Conservation (phyloP, 1,140 invertebrate species). For the Sarcophaga bullata region DNA sequence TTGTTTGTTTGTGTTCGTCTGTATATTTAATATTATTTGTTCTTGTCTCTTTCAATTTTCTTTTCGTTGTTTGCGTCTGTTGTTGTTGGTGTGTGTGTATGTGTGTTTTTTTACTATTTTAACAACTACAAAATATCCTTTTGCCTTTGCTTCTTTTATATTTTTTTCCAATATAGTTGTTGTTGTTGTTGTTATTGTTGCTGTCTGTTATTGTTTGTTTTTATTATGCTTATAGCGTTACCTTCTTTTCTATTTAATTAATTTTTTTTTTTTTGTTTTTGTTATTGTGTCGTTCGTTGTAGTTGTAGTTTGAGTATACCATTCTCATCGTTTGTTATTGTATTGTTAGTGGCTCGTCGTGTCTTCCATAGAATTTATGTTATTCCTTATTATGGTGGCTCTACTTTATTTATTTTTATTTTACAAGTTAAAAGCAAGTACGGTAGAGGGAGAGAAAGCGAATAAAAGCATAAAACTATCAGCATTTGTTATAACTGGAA, state of each 20-base stretch:
- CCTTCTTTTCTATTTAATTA: slow-evolving; percentile 19
- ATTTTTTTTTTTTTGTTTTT: too few species aligned
- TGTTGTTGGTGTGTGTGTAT: not conserved
- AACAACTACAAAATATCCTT: slow-evolving; percentile 17
- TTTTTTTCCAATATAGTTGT: too few species aligned
- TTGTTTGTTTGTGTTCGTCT: not conserved
- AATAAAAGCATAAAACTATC: too few species aligned
- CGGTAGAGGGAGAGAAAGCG: too few species aligned
- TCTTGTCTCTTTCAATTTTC: slow-evolving; percentile 9
- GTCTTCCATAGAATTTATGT: not conserved
- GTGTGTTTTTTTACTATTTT: not conserved
- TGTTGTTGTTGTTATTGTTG: not conserved
- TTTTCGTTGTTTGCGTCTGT: not conserved
- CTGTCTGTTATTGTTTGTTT: not conserved
- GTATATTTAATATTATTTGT: not conserved
- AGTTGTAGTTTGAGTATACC: not conserved
- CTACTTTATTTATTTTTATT: too few species aligned
- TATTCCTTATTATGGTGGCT: too few species aligned
- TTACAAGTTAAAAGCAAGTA: too few species aligned
- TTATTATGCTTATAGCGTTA: slow-evolving; percentile 21
- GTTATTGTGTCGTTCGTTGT: not conserved
- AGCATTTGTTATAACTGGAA: not conserved
- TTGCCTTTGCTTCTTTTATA: not conserved
- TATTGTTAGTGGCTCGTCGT: not conserved
- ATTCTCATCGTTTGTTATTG: slow-evolving; percentile 1